A percentile compares a stretch with the other conserved stretches of the same genome.
Conservation (phyloP, 2,888 invertebrate species). For the Pteria penguin region DNA sequence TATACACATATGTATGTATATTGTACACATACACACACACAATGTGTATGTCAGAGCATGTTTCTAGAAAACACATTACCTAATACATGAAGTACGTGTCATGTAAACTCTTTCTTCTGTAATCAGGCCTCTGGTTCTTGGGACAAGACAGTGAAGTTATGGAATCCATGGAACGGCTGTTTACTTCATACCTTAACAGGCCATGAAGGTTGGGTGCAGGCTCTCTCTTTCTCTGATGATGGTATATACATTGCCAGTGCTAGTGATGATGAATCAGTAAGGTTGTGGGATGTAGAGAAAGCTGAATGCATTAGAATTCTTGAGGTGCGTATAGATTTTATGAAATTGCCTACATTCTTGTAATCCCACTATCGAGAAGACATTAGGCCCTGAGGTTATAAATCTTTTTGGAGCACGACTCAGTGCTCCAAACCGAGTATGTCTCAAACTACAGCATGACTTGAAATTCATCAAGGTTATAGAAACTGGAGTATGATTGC, state of each 20-base stretch:
- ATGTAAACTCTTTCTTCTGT: not conserved
- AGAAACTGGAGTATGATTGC: too few species aligned
- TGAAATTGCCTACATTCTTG: not conserved
- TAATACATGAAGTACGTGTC: too few species aligned
- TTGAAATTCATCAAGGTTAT: too few species aligned
- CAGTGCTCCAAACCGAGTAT: too few species aligned
- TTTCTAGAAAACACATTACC: too few species aligned
- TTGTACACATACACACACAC: too few species aligned
- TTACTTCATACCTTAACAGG: conserved; percentile 64
- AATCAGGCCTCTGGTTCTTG: conserved; percentile 78
- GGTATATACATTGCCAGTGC: conserved; percentile 75
- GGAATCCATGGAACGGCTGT: conserved; percentile 74
- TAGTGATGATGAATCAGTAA: conserved; percentile 76
- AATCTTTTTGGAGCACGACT: not conserved
- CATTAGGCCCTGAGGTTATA: not conserved
- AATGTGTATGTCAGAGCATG: too few species aligned
- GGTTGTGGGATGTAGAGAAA: conserved; percentile 76
- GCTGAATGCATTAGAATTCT: conserved; percentile 74
- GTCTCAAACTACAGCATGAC: too few species aligned
- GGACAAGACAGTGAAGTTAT: conserved; percentile 77
- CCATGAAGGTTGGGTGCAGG: conserved; percentile 78
- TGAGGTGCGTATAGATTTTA: conserved; percentile 57
- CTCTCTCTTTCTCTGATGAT: conserved; percentile 76
- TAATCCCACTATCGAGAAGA: not conserved
- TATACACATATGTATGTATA: too few species aligned